phyloP scores from a whole-genome alignment of 1,140 invertebrate genomes.

The Drosophila triauraria region DNA sequence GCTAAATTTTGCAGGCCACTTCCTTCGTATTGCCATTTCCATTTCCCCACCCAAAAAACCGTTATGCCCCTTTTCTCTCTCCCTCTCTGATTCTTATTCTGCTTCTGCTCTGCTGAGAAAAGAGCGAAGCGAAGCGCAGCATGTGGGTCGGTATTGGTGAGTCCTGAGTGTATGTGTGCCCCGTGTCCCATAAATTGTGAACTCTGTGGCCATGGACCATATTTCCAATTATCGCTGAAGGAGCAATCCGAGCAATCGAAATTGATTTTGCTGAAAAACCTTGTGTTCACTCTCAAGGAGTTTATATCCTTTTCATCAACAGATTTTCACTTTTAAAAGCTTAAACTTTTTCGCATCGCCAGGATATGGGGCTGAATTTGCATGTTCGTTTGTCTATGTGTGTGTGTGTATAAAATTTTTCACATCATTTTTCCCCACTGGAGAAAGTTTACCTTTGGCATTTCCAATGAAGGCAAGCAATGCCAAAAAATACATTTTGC shows the following conservation, averaged over 20 bases:
- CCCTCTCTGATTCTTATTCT: constrained; percentile 12
- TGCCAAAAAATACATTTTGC: constrained; percentile 79
- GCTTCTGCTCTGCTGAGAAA: constrained; percentile 43
- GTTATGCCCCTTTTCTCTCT: constrained; percentile 64
- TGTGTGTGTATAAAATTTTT: constrained; percentile 78
- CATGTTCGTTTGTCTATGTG: constrained; percentile 38
- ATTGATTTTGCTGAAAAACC: constrained; percentile 68
- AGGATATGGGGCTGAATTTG: constrained; percentile 61
- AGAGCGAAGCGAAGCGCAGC: constrained; percentile 54
- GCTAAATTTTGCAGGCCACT: constrained; percentile 79
- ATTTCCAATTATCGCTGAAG: constrained; percentile 73
- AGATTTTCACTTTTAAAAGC: constrained; percentile 20
- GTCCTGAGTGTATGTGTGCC: constrained; percentile 55
- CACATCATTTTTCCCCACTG: constrained; percentile 46
- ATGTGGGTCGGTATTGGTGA: constrained; percentile 35
- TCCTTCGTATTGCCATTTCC: constrained; percentile 65
- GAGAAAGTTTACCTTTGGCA: constrained; percentile 68
- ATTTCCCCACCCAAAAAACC: constrained; percentile 53
- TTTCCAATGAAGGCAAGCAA: constrained; percentile 79
- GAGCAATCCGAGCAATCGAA: constrained; percentile 54
- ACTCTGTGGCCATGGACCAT: constrained; percentile 82
- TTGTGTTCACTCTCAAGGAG: constrained; percentile 18
- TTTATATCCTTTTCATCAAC: background rate
- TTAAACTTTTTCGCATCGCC: constrained; percentile 27
- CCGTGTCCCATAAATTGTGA: constrained; percentile 80